Evolutionary conservation across 2,888 invertebrate genomes (phyloP).

Genomic region (Eupeodes luniger): DNA sequence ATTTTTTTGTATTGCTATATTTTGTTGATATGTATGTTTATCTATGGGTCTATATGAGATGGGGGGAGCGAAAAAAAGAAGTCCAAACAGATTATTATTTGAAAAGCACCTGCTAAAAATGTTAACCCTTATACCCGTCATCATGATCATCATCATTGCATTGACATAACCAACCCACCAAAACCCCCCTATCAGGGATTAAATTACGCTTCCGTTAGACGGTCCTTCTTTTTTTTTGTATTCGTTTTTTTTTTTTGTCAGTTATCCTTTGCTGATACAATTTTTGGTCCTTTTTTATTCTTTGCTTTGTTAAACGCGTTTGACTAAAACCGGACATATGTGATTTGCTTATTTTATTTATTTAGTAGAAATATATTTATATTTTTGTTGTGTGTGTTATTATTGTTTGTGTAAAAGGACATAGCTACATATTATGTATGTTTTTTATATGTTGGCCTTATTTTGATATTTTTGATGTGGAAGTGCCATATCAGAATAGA

Average conservation of each 20-base stretch:
- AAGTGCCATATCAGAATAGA: neutral
- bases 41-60: no score
- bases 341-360: slow-evolving; percentile 65
- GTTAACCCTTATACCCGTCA: neutral
- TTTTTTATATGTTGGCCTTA: slow-evolving; percentile 5
- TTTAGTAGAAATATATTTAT: slow-evolving; percentile 16
- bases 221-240: neutral
- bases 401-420: neutral
- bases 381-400: neutral
- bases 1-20: neutral
- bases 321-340: slow-evolving; percentile 67
- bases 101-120: slow-evolving; percentile 26
- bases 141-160: slow-evolving; percentile 42
- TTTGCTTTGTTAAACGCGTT: slow-evolving; percentile 17
- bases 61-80: neutral
- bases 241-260: neutral
- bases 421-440: no score
- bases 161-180: slow-evolving; percentile 49
- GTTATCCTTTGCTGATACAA: slow-evolving; percentile 5
- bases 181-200: slow-evolving; percentile 45
- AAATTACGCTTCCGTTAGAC: slow-evolving; percentile 50
- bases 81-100: slow-evolving; percentile 11
- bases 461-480: slow-evolving; percentile 27
- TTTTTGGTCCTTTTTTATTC: neutral
- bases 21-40: no score